A percentile compares a stretch with the other conserved stretches of the same genome.
Evolutionary conservation across 2,888 invertebrate genomes (phyloP).

Genomic region (Temnothorax unifasciatus): DNA sequence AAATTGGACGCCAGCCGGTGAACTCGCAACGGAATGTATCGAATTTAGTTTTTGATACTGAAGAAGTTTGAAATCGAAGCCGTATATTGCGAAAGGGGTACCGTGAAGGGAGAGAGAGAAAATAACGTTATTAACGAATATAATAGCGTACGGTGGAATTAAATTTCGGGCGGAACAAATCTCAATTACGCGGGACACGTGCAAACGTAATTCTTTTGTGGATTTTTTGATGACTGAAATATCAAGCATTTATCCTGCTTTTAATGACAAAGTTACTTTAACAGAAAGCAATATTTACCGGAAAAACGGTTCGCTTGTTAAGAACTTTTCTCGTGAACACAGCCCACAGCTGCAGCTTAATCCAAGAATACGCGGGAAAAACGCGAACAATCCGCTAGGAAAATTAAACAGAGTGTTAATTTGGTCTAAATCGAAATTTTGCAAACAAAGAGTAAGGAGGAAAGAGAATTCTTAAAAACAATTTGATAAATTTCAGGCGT

Average conservation of each 20-base stretch:
- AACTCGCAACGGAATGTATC: background rate
- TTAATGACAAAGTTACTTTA: background rate
- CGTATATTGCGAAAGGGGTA: no score
- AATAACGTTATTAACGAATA: background rate
- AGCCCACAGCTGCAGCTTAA: background rate
- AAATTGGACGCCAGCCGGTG: background rate
- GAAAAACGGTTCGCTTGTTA: background rate
- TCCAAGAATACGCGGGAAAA: background rate
- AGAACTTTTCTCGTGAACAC: background rate
- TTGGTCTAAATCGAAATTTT: background rate
- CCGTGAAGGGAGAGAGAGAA: background rate
- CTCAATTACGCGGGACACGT: background rate
- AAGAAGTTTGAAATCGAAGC: background rate
- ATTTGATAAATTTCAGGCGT: background rate
- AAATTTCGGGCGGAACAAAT: background rate
- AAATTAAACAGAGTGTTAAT: conserved; percentile 6
- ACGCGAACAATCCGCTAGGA: background rate
- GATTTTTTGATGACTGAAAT: background rate
- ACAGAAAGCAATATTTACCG: background rate
- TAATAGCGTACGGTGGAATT: background rate
- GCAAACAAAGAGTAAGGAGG: background rate
- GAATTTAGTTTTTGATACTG: conserved; percentile 2
- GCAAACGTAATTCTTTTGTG: background rate
- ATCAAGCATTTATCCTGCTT: background rate
- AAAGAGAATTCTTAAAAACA: background rate